Evolutionary conservation across 2,113 vertebrate species (phyloP).

Genomic region (Probosciger aterrimus): DNA sequence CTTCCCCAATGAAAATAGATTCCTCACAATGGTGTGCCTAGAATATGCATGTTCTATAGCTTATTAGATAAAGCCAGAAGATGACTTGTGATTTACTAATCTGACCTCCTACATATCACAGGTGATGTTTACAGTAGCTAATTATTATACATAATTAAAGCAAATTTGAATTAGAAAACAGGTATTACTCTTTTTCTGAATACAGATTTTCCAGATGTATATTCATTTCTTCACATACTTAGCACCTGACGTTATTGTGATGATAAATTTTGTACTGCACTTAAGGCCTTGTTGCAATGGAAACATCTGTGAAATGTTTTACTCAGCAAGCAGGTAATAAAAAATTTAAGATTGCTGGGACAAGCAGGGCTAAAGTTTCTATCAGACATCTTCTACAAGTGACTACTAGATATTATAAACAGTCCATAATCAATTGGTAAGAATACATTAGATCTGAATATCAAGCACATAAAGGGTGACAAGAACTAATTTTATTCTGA

Average conservation of each 20-base stretch:
- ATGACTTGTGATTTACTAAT: not conserved
- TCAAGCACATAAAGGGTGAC: not conserved
- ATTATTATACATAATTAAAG: not conserved
- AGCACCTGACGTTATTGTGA: not conserved
- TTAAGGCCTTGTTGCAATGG: not conserved
- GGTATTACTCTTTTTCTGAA: not conserved
- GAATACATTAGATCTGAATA: not conserved
- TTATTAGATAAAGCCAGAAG: not conserved
- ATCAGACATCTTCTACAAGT: not conserved
- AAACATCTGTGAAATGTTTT: not conserved
- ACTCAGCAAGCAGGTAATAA: not conserved
- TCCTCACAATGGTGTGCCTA: not conserved
- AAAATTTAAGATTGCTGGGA: conserved; percentile 3
- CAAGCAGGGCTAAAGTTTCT: not conserved
- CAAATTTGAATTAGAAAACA: not conserved
- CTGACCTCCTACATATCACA: not conserved
- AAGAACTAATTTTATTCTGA: conserved; percentile 35
- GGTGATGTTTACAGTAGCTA: not conserved
- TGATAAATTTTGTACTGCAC: not conserved
- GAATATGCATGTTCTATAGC: not conserved
- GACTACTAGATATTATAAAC: not conserved
- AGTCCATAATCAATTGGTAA: not conserved
- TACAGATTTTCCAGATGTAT: not conserved
- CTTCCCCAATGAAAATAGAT: not conserved
- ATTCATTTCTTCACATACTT: not conserved